Conservation (phyloP, 2,888 invertebrate species). For the Drosophila sordidula region DNA sequence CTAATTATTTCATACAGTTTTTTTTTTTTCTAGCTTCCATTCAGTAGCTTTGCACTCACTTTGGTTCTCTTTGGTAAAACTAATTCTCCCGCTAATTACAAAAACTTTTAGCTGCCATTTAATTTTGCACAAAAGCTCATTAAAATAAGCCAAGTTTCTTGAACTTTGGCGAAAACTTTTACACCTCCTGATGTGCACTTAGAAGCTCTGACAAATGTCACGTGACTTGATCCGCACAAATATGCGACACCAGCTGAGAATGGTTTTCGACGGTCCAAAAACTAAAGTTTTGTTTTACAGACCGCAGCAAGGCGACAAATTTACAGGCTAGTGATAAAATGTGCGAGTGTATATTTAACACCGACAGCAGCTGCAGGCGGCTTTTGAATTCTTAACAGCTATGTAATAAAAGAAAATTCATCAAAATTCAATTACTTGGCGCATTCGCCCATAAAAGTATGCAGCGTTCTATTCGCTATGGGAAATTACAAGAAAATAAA, state of each 20-base stretch:
- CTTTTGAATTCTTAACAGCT: slow-evolving; percentile 65
- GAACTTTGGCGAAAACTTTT: slow-evolving; percentile 54
- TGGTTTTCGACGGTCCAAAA: slow-evolving; percentile 32
- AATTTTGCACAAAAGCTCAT: slow-evolving; percentile 64
- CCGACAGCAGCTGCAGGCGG: slow-evolving; percentile 20
- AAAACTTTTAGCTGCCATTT: slow-evolving; percentile 42
- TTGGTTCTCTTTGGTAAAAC: slow-evolving; percentile 10
- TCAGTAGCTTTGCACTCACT: neutral
- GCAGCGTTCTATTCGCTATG: slow-evolving; percentile 34
- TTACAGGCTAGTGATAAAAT: slow-evolving; percentile 62
- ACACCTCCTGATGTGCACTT: slow-evolving; percentile 61
- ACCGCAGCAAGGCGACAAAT: slow-evolving; percentile 47
- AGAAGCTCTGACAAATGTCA: slow-evolving; percentile 38
- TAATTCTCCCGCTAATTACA: slow-evolving; percentile 47
- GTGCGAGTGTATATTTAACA: slow-evolving; percentile 47
- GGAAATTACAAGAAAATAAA: slow-evolving; percentile 3
- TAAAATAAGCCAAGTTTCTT: slow-evolving; percentile 57
- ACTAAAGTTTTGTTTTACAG: slow-evolving; percentile 51
- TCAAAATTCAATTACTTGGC: slow-evolving; percentile 72
- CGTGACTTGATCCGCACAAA: slow-evolving; percentile 49
- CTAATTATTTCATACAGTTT: neutral
- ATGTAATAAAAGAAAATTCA: slow-evolving; percentile 63
- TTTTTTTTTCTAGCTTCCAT: neutral
- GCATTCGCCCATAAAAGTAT: slow-evolving; percentile 33
- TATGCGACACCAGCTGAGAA: slow-evolving; percentile 51